These are phyloP conservation scores for Pipistrellus kuhlii DNA, from an alignment of 2,797 vertebrate genomes.

Conservation along the genomic window DNA sequence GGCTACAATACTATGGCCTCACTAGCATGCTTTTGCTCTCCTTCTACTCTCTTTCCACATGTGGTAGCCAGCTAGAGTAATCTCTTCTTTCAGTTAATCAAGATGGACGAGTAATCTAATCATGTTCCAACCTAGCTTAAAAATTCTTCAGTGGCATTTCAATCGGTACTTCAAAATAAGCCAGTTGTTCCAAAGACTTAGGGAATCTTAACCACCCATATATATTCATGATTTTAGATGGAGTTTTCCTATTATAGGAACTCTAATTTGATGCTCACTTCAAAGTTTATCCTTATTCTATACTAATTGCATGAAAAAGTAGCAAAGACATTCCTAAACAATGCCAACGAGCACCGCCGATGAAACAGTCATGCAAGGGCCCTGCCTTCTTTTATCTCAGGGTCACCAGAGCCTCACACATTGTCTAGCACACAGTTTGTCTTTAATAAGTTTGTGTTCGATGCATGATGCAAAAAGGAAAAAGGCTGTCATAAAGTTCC, in stretches of 20 bases:
- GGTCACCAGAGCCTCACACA: neutral
- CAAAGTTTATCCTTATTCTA: conserved; percentile 10
- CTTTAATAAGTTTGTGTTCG: neutral
- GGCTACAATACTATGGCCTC: neutral
- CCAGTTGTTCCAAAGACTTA: neutral
- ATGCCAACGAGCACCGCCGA: neutral
- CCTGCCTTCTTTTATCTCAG: neutral
- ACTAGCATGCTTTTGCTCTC: neutral
- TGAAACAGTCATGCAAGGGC: neutral
- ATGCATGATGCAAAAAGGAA: neutral
- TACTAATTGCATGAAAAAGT: neutral
- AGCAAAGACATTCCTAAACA: neutral
- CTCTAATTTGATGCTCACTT: neutral
- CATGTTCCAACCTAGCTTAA: neutral
- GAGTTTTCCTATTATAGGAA: neutral
- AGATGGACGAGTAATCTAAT: conserved; percentile 21
- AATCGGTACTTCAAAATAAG: conserved; percentile 37
- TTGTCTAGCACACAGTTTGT: neutral
- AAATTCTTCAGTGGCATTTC: conserved; percentile 23
- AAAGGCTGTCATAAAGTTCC: neutral
- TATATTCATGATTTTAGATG: conserved; percentile 1
- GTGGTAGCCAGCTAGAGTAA: neutral
- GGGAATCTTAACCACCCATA: neutral
- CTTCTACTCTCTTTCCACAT: neutral
- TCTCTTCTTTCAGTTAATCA: conserved; percentile 35